phyloP scores from a whole-genome alignment of 1,140 invertebrate species.

The Megathymus violae region DNA sequence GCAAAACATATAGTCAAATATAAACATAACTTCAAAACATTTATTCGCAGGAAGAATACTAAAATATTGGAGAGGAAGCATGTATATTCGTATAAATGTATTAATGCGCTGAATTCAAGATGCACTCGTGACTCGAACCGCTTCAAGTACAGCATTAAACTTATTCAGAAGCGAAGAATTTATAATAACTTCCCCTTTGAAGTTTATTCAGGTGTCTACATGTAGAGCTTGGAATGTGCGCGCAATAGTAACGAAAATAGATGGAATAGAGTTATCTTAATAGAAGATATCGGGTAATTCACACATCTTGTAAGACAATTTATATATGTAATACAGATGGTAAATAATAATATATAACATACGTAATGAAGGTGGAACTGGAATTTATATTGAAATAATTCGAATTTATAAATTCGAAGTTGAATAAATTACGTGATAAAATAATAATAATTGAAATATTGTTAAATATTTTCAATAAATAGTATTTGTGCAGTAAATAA shows the following conservation, averaged over 20 bases:
- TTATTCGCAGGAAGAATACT: not conserved
- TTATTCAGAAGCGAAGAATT: constrained; percentile 21
- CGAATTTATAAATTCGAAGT: too few species aligned
- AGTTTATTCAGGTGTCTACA: constrained; percentile 10
- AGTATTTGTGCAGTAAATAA: too few species aligned
- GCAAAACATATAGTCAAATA: too few species aligned
- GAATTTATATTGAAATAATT: too few species aligned
- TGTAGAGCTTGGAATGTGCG: not conserved
- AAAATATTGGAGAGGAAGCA: constrained; percentile 10
- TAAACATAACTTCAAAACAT: not conserved
- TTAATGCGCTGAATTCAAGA: constrained; percentile 18
- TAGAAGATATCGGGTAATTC: not conserved
- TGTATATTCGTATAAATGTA: constrained; percentile 14
- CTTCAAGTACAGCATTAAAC: constrained; percentile 16
- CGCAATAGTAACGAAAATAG: not conserved
- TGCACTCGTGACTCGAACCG: constrained; percentile 15
- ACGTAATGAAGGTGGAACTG: too few species aligned
- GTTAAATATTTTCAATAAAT: too few species aligned
- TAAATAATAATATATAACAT: too few species aligned
- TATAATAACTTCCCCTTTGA: constrained; percentile 21
- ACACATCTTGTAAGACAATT: not conserved
- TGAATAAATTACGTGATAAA: too few species aligned
- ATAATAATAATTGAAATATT: too few species aligned
- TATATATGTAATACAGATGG: too few species aligned
- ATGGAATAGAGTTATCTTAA: too few species aligned